Percentiles rank a stretch among this genome's conserved stretches.
Conservation (phyloP, 2,113 vertebrate species). For the Mesitornis unicolor region DNA sequence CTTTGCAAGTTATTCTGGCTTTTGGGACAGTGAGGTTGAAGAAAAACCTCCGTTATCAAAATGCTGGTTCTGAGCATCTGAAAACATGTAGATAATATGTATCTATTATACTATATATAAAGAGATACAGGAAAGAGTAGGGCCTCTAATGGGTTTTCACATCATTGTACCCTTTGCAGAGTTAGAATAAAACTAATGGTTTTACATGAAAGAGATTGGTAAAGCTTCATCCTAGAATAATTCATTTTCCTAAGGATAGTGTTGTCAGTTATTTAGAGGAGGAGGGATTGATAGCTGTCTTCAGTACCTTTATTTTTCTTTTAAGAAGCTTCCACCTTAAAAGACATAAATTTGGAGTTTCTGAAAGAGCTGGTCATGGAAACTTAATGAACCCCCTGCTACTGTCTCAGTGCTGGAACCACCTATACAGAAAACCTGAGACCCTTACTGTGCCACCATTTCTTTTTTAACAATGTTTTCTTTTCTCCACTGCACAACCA, state of each 20-base stretch:
- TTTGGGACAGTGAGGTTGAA: not conserved
- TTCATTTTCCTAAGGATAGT: not conserved
- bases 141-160: not conserved
- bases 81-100: not conserved
- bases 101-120: no score
- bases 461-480: slow-evolving; percentile 86
- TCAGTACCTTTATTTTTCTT: not conserved
- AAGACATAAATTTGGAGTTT: slow-evolving; percentile 44
- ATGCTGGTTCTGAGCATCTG: not conserved
- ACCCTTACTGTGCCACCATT: slow-evolving; percentile 74
- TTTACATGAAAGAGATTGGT: not conserved
- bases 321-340: slow-evolving; percentile 61
- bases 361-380: slow-evolving; percentile 55
- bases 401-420: slow-evolving; percentile 74
- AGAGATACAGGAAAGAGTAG: not conserved
- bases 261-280: not conserved
- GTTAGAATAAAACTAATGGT: not conserved
- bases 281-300: not conserved
- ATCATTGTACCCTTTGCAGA: not conserved
- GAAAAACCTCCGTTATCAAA: not conserved
- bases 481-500: slow-evolving; percentile 90
- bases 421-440: slow-evolving; percentile 71
- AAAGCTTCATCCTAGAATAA: not conserved
- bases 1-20: not conserved
- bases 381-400: slow-evolving; percentile 65